Percentiles rank a stretch among this genome's conserved stretches.
These are phyloP conservation scores for Noctuana brunneofusca DNA, from an alignment of 2,888 invertebrate species.

Conservation along the genomic window DNA sequence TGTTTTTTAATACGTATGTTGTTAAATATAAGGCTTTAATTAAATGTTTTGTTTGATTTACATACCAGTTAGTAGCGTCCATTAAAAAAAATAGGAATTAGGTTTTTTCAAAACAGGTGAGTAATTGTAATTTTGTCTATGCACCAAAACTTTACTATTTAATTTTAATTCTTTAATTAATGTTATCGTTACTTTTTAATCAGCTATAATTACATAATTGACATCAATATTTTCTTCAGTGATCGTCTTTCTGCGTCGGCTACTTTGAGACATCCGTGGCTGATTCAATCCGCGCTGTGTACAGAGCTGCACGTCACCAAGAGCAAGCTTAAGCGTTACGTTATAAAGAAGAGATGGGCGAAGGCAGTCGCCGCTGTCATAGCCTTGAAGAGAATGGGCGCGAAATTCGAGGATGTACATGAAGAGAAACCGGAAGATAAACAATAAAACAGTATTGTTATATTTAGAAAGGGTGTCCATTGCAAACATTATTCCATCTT, in stretches of 20 bases:
- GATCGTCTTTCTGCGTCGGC: constrained; percentile 87
- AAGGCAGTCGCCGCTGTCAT: constrained; percentile 94
- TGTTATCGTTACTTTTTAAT: not conserved
- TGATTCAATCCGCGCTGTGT: constrained; percentile 85
- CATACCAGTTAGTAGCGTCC: not conserved
- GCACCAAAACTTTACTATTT: not conserved
- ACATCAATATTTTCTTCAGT: constrained; percentile 71
- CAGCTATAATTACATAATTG: not conserved
- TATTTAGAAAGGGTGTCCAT: not conserved
- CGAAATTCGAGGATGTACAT: constrained; percentile 83
- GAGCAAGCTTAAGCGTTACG: constrained; percentile 92
- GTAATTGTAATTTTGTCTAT: not conserved
- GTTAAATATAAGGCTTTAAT: constrained; percentile 61
- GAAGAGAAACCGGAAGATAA: constrained; percentile 40
- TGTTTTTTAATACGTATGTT: constrained; percentile 71
- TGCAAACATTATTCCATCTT: no score
- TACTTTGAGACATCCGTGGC: constrained; percentile 91
- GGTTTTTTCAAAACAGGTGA: not conserved
- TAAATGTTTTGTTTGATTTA: not conserved
- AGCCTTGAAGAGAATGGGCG: constrained; percentile 93
- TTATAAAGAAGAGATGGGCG: constrained; percentile 94
- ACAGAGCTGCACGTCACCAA: constrained; percentile 89
- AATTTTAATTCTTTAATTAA: constrained; percentile 3
- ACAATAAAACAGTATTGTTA: constrained; percentile 17
- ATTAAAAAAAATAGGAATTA: not conserved